These are phyloP conservation scores for Dicycla oo DNA, from an alignment of 2,888 invertebrate species.

Conservation along the genomic window DNA sequence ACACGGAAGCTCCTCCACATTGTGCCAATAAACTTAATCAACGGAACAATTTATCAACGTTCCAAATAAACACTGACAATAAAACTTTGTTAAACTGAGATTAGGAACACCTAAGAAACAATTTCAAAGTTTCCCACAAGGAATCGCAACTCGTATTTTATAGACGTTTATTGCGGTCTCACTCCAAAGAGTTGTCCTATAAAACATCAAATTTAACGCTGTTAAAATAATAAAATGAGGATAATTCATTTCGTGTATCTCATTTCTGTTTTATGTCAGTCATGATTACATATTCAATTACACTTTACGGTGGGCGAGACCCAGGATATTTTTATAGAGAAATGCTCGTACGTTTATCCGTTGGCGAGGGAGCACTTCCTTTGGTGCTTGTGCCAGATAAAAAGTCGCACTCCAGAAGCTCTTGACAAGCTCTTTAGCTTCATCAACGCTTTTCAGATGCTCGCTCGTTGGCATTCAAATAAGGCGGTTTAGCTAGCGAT, in stretches of 20 bases:
- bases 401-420: slow-evolving; percentile 58
- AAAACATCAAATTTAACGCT: slow-evolving; percentile 44
- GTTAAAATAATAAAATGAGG: slow-evolving; percentile 50
- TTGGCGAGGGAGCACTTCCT: slow-evolving; percentile 38
- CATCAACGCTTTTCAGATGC: slow-evolving; percentile 73
- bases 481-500: slow-evolving; percentile 67
- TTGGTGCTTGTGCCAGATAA: slow-evolving; percentile 57
- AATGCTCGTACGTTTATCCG: slow-evolving; percentile 44
- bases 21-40: slow-evolving; percentile 52
- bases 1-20: slow-evolving; percentile 52
- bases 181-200: slow-evolving; percentile 35
- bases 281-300: slow-evolving; percentile 63
- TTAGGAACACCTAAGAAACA: slow-evolving; percentile 39
- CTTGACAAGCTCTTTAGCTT: slow-evolving; percentile 67
- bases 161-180: slow-evolving; percentile 55
- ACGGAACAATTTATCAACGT: slow-evolving; percentile 53
- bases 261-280: slow-evolving; percentile 57
- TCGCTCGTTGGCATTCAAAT: slow-evolving; percentile 63
- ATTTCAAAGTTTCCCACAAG: slow-evolving; percentile 51
- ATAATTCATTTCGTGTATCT: slow-evolving; percentile 45
- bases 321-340: slow-evolving; percentile 47
- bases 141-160: slow-evolving; percentile 52
- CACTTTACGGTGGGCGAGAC: slow-evolving; percentile 40
- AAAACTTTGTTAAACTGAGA: slow-evolving; percentile 55
- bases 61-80: slow-evolving; percentile 48